Evolutionary conservation across 2,888 invertebrate species (phyloP).

Genomic region (Synanthedon myopaeformis): DNA sequence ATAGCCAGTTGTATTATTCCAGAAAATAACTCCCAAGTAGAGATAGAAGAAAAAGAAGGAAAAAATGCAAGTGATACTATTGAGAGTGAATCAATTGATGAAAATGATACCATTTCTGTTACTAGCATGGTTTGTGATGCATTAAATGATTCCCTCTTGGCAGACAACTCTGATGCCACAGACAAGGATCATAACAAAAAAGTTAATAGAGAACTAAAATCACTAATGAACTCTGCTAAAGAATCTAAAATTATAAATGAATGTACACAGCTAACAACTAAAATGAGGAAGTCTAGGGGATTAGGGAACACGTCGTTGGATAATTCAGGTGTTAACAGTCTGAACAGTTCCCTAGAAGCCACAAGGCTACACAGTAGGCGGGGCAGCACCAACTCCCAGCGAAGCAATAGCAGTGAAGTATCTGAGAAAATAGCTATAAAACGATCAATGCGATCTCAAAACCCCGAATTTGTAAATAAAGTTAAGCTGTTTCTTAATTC

Average conservation of each 20-base stretch:
- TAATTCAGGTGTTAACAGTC: constrained; percentile 39
- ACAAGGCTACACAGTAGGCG: constrained; percentile 39
- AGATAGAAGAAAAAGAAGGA: not conserved
- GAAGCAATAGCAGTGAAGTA: constrained; percentile 47
- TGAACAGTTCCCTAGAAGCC: constrained; percentile 44
- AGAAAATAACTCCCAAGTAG: not conserved
- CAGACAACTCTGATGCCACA: constrained; percentile 27
- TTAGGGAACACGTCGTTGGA: constrained; percentile 39
- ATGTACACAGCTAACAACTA: constrained; percentile 66
- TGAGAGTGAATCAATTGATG: not conserved
- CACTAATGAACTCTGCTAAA: constrained; percentile 74
- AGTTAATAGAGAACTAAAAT: constrained; percentile 71
- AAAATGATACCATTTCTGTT: not conserved
- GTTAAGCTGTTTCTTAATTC: constrained; percentile 72
- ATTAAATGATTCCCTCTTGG: constrained; percentile 38
- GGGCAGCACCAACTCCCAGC: constrained; percentile 41
- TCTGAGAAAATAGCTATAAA: constrained; percentile 39
- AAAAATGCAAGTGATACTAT: not conserved
- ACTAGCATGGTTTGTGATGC: constrained; percentile 1
- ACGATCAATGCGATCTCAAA: constrained; percentile 73
- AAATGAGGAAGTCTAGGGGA: constrained; percentile 52
- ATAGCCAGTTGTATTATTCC: too few species aligned
- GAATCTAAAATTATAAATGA: constrained; percentile 76
- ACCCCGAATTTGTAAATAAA: constrained; percentile 73
- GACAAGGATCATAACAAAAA: constrained; percentile 54